Evolutionary conservation across 2,888 invertebrate species (phyloP), one percentile per base, ranked within the genome.

Genomic region (Eumacrocentrus americanus): DNA sequence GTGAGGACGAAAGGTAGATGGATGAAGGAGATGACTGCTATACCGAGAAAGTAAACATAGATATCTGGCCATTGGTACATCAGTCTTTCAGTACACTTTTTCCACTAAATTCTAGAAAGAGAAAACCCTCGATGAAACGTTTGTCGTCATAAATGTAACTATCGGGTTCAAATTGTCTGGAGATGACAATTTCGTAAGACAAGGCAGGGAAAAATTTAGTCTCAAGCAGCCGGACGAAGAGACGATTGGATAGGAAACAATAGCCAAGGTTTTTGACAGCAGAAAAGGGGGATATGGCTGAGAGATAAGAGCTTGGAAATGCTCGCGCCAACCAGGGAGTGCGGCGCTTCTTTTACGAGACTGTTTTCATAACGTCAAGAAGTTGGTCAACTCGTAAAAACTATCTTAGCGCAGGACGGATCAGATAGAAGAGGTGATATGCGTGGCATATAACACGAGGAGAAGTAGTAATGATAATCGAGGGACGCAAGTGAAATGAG

Each of bases 331-430:
- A 22, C 42, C 48, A 37, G 53, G 37, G 38, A 46, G 22, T 18
- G 40, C 20, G 48, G 42, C 11, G 44, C 48, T 50, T 62, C 68
- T 56, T 65, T 68, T 67, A 65, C 61, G 67, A 66, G 63, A 64
- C 67, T 67, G 65, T 65, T 69, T 69, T 68, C 68, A 61, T 68
- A 66, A 68, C 66, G 65, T 65, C 60, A 64, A 64, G 62, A 60
- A 64, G 60, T 67, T 57, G 51, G 55, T 40, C 55, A 67, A 61
- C 64, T 67, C 67, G 65, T 68, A 65, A 69, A 71, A 68, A 64
- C 68, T 58, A 66, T 64, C 58, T 53, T 34, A 59, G 46, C 23
- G 14, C 14, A 53, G 55, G 52, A 25, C 14, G 46, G 25, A 58
- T 47, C 29, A 7, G 16, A 22, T 42, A 37, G 4, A 40, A 25